phyloP scores from a whole-genome alignment of 2,113 vertebrate genomes.

The Semicossyphus pulcher region DNA sequence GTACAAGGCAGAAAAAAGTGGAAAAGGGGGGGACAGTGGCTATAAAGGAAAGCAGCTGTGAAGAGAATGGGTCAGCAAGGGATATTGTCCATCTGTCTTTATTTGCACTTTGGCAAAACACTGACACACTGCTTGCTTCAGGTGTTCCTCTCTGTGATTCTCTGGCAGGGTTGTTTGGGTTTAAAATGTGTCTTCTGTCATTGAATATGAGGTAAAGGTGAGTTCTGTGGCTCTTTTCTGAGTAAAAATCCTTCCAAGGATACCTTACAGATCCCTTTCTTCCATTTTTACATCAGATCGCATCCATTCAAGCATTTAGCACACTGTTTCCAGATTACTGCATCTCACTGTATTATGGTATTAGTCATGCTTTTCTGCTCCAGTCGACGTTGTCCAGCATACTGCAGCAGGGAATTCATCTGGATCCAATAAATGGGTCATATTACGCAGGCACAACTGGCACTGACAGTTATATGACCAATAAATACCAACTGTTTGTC shows the following conservation, averaged over 20 bases:
- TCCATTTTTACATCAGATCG: constrained; percentile 9
- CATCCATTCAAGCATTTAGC: not conserved
- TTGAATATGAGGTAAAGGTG: not conserved
- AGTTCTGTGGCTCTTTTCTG: not conserved
- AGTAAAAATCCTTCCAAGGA: constrained; percentile 4
- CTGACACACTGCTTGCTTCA: not conserved
- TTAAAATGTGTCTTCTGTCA: not conserved
- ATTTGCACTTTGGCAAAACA: constrained; percentile 6
- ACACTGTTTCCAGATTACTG: constrained; percentile 17
- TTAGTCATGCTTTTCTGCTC: constrained; percentile 38
- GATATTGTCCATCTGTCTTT: not conserved
- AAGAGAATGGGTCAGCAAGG: constrained; percentile 1
- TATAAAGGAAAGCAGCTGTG: constrained; percentile 25
- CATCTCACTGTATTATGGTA: constrained; percentile 1
- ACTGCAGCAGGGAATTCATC: constrained; percentile 6
- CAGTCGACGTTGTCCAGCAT: constrained; percentile 13
- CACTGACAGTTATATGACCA: not conserved
- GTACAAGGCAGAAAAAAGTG: not conserved
- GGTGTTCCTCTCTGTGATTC: not conserved
- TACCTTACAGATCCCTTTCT: not conserved
- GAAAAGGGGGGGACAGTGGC: not conserved
- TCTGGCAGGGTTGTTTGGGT: not conserved
- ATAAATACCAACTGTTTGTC: constrained; percentile 2
- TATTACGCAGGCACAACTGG: not conserved
- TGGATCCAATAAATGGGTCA: constrained; percentile 27